These are phyloP conservation scores for Todus mexicanus DNA, from an alignment of 2,797 vertebrate genomes.

Conservation along the genomic window DNA sequence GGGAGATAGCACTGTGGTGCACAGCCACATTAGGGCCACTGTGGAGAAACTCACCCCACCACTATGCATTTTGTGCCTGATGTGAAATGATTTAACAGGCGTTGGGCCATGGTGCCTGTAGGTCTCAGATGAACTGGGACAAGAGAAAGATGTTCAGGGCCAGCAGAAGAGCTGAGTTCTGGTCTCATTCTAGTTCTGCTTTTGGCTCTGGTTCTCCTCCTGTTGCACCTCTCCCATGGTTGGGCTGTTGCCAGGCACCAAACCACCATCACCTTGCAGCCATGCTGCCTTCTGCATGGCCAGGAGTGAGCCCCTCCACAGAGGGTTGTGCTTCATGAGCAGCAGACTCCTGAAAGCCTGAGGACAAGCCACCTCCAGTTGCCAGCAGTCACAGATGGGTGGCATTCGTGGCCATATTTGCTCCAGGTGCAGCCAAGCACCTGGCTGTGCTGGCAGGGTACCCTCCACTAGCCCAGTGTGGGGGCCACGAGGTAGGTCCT, in stretches of 20 bases:
- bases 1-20: neutral
- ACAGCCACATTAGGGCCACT: accelerated
- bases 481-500: neutral
- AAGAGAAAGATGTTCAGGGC: neutral
- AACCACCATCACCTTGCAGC: neutral
- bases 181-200: neutral
- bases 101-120: accelerated
- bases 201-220: neutral
- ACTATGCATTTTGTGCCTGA: neutral
- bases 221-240: neutral
- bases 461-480: neutral
- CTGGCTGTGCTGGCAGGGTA: neutral
- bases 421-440: neutral
- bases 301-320: accelerated
- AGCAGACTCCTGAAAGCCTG: neutral
- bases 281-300: accelerated
- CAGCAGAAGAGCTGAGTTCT: neutral
- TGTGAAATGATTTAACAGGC: neutral
- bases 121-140: neutral
- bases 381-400: neutral
- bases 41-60: neutral
- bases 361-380: neutral
- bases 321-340: neutral
- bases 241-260: neutral
- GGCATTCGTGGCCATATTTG: neutral